Evolutionary conservation across 1,140 invertebrate genomes (phyloP).

Genomic region (Achroia grisella): DNA sequence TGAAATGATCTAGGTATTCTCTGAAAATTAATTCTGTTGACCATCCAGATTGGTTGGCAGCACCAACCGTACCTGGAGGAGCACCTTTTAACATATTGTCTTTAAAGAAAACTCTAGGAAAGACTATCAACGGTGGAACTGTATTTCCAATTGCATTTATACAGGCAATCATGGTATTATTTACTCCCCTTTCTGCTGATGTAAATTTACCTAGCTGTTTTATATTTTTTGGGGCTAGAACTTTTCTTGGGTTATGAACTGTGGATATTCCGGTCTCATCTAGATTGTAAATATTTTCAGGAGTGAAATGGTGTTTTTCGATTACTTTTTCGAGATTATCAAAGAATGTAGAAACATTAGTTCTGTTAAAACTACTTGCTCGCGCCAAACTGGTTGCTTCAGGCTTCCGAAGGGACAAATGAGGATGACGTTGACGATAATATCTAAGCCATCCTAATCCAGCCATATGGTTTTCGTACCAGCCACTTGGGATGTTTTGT

Average conservation of each 20-base stretch:
- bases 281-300: slow-evolving; percentile 24
- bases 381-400: too few relatives aligned
- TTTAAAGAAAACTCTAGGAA: slow-evolving; percentile 19
- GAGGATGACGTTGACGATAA: too few relatives aligned
- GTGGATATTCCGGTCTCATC: slow-evolving; percentile 22
- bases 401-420: too few relatives aligned
- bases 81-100: slow-evolving; percentile 9
- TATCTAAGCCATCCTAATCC: slow-evolving; percentile 5
- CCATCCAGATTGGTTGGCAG: slow-evolving; percentile 12
- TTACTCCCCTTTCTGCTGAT: slow-evolving; percentile 19
- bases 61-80: slow-evolving; percentile 1
- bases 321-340: slow-evolving; percentile 13
- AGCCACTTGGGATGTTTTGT: slow-evolving; percentile 6
- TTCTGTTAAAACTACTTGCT: slow-evolving; percentile 35
- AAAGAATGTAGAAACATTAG: slow-evolving; percentile 30
- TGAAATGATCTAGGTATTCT: slow-evolving; percentile 46
- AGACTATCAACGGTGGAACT: slow-evolving; percentile 20
- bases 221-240: slow-evolving; percentile 12
- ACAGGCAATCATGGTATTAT: slow-evolving; percentile 13
- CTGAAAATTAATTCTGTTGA: slow-evolving; percentile 26
- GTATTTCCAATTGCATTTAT: slow-evolving; percentile 16
- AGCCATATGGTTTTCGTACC: slow-evolving; percentile 3
- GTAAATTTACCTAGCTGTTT: slow-evolving; percentile 21
- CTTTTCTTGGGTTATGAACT: slow-evolving; percentile 16
- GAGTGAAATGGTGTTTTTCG: slow-evolving; percentile 15